phyloP scores from a whole-genome alignment of 2,797 vertebrate species.

The Cynopterus sphinx region DNA sequence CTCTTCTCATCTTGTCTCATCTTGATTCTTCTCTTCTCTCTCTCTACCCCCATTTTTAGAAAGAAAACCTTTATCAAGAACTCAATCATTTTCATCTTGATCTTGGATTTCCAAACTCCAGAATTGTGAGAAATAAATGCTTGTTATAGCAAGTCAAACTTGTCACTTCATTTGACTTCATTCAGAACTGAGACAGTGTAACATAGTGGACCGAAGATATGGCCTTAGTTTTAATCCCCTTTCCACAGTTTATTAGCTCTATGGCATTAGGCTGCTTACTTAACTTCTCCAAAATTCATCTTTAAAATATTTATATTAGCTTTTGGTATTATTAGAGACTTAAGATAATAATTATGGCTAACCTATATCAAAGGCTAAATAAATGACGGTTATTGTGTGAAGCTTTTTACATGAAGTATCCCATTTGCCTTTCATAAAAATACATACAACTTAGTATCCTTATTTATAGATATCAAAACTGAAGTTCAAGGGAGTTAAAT shows the following conservation, averaged over 20 bases:
- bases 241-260: neutral
- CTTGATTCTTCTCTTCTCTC: too few species aligned
- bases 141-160: neutral
- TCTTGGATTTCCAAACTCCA: neutral
- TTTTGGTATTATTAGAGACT: neutral
- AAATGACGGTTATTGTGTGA: neutral
- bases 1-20: too few species aligned
- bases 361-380: neutral
- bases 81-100: neutral
- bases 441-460: neutral
- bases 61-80: neutral
- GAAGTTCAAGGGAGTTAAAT: neutral
- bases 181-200: neutral
- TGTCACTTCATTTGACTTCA: neutral
- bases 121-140: neutral
- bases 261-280: neutral
- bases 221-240: neutral
- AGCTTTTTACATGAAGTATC: neutral
- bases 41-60: too few species aligned
- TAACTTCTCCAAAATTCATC: neutral
- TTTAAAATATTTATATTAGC: neutral
- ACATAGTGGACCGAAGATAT: rapidly evolving
- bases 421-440: neutral
- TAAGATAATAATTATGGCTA: neutral
- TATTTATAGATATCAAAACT: neutral